These are phyloP conservation scores for Nomada ferruginata DNA, from an alignment of 2,888 invertebrate species.

Conservation along the genomic window DNA sequence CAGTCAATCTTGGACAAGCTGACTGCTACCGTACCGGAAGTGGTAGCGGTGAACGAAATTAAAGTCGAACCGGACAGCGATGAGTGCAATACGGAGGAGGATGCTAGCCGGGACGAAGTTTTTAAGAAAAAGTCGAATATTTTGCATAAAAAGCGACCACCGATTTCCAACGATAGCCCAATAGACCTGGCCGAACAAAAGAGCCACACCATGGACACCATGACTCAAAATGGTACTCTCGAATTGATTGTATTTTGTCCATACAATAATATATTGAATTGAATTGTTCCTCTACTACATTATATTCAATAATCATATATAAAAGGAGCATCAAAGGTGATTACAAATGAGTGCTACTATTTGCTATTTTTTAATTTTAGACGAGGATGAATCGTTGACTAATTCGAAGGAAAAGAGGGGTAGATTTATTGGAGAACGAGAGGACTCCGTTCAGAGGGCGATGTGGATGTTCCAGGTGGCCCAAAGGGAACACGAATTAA, in stretches of 20 bases:
- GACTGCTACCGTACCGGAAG: slow-evolving; percentile 50
- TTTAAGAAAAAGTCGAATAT: slow-evolving; percentile 7
- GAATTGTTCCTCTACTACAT: too few species aligned
- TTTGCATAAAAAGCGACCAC: slow-evolving; percentile 25
- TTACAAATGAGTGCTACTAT: too few species aligned
- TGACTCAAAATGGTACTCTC: slow-evolving; percentile 25
- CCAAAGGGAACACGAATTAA: slow-evolving; percentile 75
- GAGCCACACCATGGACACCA: background rate
- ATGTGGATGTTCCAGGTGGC: slow-evolving; percentile 68
- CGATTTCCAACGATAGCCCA: slow-evolving; percentile 49
- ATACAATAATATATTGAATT: background rate
- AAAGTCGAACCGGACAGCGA: slow-evolving; percentile 69
- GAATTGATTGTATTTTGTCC: background rate
- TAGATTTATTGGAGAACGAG: slow-evolving; percentile 11
- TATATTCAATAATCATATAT: too few species aligned
- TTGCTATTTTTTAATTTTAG: background rate
- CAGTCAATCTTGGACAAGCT: slow-evolving; percentile 71
- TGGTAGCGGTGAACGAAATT: slow-evolving; percentile 56
- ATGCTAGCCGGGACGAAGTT: slow-evolving; percentile 37
- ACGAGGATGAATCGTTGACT: background rate
- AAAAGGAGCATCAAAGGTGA: too few species aligned
- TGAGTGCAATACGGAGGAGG: slow-evolving; percentile 57
- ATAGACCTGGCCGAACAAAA: slow-evolving; percentile 64
- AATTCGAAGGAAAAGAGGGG: slow-evolving; percentile 16
- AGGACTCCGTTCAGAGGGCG: slow-evolving; percentile 52